Evolutionary conservation across 2,113 vertebrate species (phyloP).

Genomic region (Pseudonaja textilis): DNA sequence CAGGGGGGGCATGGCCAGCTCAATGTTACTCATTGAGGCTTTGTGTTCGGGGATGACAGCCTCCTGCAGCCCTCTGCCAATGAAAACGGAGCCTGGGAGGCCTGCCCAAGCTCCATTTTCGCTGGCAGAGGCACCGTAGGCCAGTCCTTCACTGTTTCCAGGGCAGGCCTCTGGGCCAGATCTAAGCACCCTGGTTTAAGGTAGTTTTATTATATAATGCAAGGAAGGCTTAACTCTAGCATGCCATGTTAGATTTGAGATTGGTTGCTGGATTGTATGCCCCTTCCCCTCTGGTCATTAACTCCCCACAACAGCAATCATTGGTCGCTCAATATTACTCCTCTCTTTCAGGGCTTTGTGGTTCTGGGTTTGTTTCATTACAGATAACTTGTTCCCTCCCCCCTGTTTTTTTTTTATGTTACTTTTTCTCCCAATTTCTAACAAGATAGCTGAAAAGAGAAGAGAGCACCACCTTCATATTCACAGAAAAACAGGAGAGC

Average conservation of each 20-base stretch:
- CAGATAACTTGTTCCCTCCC: neutral
- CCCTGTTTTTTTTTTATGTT: neutral
- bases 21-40: too few species aligned
- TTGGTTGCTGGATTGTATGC: neutral
- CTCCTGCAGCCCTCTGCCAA: too few species aligned
- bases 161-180: too few species aligned
- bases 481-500: neutral
- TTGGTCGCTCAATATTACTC: neutral
- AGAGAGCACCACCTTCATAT: neutral
- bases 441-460: neutral
- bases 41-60: too few species aligned
- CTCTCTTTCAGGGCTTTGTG: neutral
- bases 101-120: too few species aligned
- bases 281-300: neutral
- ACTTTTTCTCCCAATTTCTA: neutral
- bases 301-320: neutral
- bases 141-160: too few species aligned
- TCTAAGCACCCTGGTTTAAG: neutral
- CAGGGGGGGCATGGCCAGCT: too few species aligned
- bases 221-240: neutral
- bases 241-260: neutral
- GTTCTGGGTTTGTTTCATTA: neutral
- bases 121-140: too few species aligned
- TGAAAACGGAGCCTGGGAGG: too few species aligned
- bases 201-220: neutral